Evolutionary conservation across 2,888 invertebrate genomes (phyloP), one percentile per base, ranked within the genome.

Genomic region (Amaurobius ferox): DNA sequence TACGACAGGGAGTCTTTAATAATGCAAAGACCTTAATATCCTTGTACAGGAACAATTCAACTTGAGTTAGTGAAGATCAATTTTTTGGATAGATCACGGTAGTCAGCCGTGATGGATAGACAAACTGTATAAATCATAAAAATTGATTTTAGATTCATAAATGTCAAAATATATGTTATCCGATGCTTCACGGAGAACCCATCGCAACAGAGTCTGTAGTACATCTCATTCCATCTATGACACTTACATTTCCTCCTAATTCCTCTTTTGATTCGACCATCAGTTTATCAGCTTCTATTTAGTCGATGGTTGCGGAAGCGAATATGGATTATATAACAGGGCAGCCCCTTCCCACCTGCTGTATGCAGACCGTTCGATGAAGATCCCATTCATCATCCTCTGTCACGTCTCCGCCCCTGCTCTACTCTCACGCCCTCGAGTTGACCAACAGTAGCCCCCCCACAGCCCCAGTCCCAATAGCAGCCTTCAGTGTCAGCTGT

Each of bases 301-400:
- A 79, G 78, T 79, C 61, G 61, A 55, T 62, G 55, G 32, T 40
- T 35, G 68, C 61, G 77, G 77, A 28, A 77, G 68, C 78, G 70
- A 76, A 83, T 83, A 83, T 83, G 81, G 81, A 83, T 83, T 83
- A 83, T 64, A 70, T 64, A 61, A 28, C 70, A 68, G 55, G 44
- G 30, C 81, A 71, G 39, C 66, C 23, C 23, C 29, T 26, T 64
- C 72, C 70, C 80, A 74, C 68, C 74, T 74, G 73, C 74, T 68
- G 80, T 48, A 67, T 23, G 68, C 23, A 1, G 61, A 40, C 32
- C 70, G 81, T 32, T 83, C 81, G 81, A 83, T 83, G 81, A 83
- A 83, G 81, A 83, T 83, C 81, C 35, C 81, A 83, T 83, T 83
- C 81, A 83, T 83, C 81, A 83, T 83, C 48, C 68, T 71, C 76